Evolutionary conservation across 2,888 invertebrate species (phyloP).

Genomic region (Spodoptera picta): DNA sequence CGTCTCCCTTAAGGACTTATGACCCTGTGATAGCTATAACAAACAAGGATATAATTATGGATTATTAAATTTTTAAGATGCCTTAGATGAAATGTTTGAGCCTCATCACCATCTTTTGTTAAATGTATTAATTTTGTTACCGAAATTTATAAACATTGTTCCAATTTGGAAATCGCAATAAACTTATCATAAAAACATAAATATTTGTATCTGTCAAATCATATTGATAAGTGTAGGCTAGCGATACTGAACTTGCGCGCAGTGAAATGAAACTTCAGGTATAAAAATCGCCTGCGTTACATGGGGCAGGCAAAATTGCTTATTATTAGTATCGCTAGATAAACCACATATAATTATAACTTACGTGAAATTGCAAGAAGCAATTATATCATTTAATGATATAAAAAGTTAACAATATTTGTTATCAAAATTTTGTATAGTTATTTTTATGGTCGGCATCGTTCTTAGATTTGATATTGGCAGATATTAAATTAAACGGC

Average conservation of each 20-base stretch:
- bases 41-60: constrained; percentile 39
- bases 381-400: too few species aligned
- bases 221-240: not conserved
- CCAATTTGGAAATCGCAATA: constrained; percentile 13
- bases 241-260: constrained; percentile 17
- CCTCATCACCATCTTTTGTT: constrained; percentile 13
- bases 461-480: constrained; percentile 54
- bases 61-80: constrained; percentile 35
- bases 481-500: constrained; percentile 14
- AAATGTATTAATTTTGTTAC: constrained; percentile 2
- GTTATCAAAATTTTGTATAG: not conserved
- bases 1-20: constrained; percentile 38
- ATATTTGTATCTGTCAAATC: constrained; percentile 10
- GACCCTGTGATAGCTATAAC: constrained; percentile 53
- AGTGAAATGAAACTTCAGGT: not conserved
- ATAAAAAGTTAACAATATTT: too few species aligned
- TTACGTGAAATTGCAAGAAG: too few species aligned
- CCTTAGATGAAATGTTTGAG: constrained; percentile 35
- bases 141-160: constrained; percentile 3
- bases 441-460: constrained; percentile 21
- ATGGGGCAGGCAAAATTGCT: too few species aligned
- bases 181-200: constrained; percentile 18
- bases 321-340: constrained; percentile 27
- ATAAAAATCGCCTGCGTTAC: too few species aligned
- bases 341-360: too few species aligned